Evolutionary conservation across 2,113 vertebrate genomes (phyloP), one percentile per base, ranked within the genome.

Genomic region (Sturnus vulgaris): DNA sequence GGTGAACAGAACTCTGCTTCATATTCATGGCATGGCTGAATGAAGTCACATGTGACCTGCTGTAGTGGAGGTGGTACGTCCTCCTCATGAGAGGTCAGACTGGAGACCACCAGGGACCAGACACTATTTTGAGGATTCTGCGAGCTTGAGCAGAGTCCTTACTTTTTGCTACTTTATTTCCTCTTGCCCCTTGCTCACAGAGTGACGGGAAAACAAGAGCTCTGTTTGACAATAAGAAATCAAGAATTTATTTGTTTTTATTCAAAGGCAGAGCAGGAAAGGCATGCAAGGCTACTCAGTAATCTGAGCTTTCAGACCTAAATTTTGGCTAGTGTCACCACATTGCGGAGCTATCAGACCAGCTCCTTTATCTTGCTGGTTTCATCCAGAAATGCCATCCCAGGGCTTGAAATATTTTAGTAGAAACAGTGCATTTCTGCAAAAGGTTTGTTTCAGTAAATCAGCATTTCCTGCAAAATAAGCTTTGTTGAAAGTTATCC

Each of bases 341-440:
- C 4, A 5, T 85, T 60, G 57, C 82, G 82, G 73, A 94, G 31
- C 30, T 91, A 4, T 78, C 2, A 2, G 53, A 44, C 52, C 50
- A 71, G 56, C 17, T 89, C 35, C 33, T 59, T 42, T 71, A 37
- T 68, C 73, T 71, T 49, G 11, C 61, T 56, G 12, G 15, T 94
- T 91, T 76, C 66, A 64, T 57, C 55, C 61, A 78, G 77, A 87
- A 96, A 37, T 60, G 49, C 81, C 28, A 69, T 65, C 20, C 28
- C 23, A 18, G 25, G 5, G 18, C 27, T 79, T 79, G 49, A 90
- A 82, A 46, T 35, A 40, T 65, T 68, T 85, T 33, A 37, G 42
- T n/a, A 60, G 50, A 85, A 85, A 69, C 19, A 20, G n/a, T 0
- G 0, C 3, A 12, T 76, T 91, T 85, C 35, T 0, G 0, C 30